These are phyloP conservation scores for Pseudachorutes palmiensis DNA, from an alignment of 1,140 invertebrate genomes.

Conservation along the genomic window DNA sequence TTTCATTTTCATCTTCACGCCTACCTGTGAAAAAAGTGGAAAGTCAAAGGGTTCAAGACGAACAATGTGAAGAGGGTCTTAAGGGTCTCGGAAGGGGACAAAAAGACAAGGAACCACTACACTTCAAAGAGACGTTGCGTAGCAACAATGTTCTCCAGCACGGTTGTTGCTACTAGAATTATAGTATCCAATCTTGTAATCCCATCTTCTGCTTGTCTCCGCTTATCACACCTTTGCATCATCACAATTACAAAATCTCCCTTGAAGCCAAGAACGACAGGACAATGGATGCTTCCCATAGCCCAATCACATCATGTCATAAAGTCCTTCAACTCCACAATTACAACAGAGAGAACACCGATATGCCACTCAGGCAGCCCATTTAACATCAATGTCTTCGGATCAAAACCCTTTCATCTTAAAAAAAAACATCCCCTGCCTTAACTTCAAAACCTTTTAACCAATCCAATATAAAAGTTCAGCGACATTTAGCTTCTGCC, in stretches of 20 bases:
- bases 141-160: no score
- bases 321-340: constrained; percentile 6
- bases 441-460: no score
- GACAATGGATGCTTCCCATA: not conserved
- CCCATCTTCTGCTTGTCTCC: constrained; percentile 9
- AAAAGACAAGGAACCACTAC: no score
- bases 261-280: not conserved
- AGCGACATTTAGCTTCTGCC: no score
- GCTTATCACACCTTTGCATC: constrained; percentile 7
- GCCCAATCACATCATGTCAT: not conserved
- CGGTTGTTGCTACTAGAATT: constrained; percentile 7
- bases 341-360: not conserved
- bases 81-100: not conserved
- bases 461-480: no score
- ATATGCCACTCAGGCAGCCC: not conserved
- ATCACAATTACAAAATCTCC: constrained; percentile 8
- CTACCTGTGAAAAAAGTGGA: not conserved
- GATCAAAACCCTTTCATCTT: constrained; percentile 1
- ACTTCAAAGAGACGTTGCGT: no score
- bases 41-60: not conserved
- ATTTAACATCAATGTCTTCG: not conserved
- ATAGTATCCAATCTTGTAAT: not conserved
- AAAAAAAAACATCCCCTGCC: no score
- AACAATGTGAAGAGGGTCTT: no score
- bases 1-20: not conserved